Base-by-base conservation (phyloP, 1,140 invertebrate genomes). In the Dryas iulia region DNA sequence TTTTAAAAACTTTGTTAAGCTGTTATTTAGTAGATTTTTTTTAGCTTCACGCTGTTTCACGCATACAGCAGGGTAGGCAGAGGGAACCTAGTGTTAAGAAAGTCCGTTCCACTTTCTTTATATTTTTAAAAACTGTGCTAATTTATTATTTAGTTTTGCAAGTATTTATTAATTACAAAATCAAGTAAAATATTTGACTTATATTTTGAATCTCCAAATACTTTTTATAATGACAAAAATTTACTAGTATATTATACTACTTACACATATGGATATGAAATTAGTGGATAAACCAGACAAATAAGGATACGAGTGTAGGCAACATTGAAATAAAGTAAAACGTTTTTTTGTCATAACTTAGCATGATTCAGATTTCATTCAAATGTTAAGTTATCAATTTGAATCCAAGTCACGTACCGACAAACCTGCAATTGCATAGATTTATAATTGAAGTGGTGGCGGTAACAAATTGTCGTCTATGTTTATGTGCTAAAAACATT, bases 331-430 rank as follows among this genome's bases (percentile, higher is more conserved):
- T 21, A 8, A 47, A 18, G 7, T 47, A 21, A 47, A 8, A 47
- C 14, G 0, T 3, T 47, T 47, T 21, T 47, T 47, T 47, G 39
- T 39, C n/a, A 14, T 14, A 39, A 39, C 35, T 14, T 39, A 39
- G 35, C 14, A 6, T 47, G 39, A 47, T 1, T 47, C 14, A 47
- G n/a, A 6, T 35, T 18, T 47, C 39, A 47, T 47, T 47, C 52
- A 68, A 69, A 69, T 69, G 59, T 58, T 69, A 69, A 69, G 14
- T 58, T 28, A 69, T 28, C 59, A 31, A 60, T 62, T 62, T 57
- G 26, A 62, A 56, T 18, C n/a, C 66, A 18, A 56, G 59, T 69
- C 66, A 69, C 66, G 66, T 69, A 24, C 28, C 14, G 4, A 25
- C 56, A 28, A 59, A 66, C 64, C 52, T 59, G 53, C 65, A 66